Conservation (phyloP, 2,113 vertebrate species). For the Lota lota region DNA sequence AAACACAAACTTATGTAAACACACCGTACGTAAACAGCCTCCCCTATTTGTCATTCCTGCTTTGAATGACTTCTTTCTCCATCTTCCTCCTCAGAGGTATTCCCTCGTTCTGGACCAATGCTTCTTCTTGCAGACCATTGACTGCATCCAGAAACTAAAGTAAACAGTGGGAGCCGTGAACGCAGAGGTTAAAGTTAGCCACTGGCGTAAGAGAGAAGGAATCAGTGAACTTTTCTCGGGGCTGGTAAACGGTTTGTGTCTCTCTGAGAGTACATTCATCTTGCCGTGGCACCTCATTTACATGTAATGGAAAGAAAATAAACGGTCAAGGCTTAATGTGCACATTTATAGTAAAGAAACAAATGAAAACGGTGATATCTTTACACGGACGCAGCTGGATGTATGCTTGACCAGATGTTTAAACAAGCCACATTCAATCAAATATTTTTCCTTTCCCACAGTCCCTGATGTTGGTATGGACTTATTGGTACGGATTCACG, state of each 20-base stretch:
- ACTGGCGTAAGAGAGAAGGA: slow-evolving; percentile 57
- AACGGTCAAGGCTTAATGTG: slow-evolving; percentile 62
- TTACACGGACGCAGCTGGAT: slow-evolving; percentile 15
- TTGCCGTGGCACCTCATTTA: slow-evolving; percentile 60
- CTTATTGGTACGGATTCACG: no score
- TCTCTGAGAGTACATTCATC: slow-evolving; percentile 73
- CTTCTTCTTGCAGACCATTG: slow-evolving; percentile 79
- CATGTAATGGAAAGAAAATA: slow-evolving; percentile 76
- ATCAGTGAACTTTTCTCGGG: slow-evolving; percentile 65
- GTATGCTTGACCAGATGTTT: no score
- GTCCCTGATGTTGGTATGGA: no score
- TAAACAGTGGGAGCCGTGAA: slow-evolving; percentile 69
- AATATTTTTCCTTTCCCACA: no score
- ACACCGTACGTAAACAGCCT: slow-evolving; percentile 73
- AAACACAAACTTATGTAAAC: slow-evolving; percentile 76
- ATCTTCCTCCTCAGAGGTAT: slow-evolving; percentile 74
- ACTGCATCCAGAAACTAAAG: slow-evolving; percentile 76
- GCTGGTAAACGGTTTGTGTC: slow-evolving; percentile 63
- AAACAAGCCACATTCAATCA: no score
- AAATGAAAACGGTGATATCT: slow-evolving; percentile 46
- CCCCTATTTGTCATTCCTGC: slow-evolving; percentile 76
- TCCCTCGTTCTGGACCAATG: slow-evolving; percentile 76
- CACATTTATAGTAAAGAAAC: slow-evolving; percentile 64
- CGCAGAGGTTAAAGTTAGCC: slow-evolving; percentile 74
- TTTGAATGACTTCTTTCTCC: slow-evolving; percentile 78